A percentile compares a stretch with the other conserved stretches of the same genome.
These are phyloP conservation scores for Alectoris magna DNA, from an alignment of 2,797 vertebrate species.

Conservation along the genomic window DNA sequence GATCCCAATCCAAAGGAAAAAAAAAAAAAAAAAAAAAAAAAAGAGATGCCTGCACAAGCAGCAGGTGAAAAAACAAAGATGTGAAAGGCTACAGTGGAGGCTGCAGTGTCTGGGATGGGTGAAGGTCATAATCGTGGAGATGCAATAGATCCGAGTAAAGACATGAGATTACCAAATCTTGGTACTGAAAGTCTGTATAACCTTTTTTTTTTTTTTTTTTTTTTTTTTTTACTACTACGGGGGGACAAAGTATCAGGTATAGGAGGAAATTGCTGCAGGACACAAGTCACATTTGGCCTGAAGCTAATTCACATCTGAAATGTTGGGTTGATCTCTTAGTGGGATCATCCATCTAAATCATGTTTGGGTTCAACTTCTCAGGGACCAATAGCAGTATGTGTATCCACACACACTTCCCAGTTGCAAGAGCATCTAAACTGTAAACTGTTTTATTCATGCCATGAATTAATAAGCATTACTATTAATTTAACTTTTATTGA, in stretches of 20 bases:
- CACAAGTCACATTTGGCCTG: neutral
- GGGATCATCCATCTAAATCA: slow-evolving; percentile 42
- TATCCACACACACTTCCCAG: neutral
- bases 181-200: neutral
- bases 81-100: neutral
- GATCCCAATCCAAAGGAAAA: neutral
- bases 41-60: neutral
- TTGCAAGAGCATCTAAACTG: neutral
- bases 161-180: neutral
- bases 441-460: neutral
- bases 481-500: slow-evolving; percentile 5
- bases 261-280: neutral
- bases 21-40: neutral
- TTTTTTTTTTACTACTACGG: neutral
- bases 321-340: neutral
- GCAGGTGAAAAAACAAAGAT: neutral
- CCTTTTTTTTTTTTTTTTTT: too few species aligned
- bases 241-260: neutral
- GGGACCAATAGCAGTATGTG: neutral
- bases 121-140: neutral
- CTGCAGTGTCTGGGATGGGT: neutral
- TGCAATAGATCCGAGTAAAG: neutral
- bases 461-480: neutral
- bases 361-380: neutral
- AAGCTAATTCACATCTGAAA: neutral